Percentiles rank a stretch among this genome's conserved stretches.
phyloP scores from a whole-genome alignment of 2,888 invertebrate species.

The Stenchaetothrips biformis region DNA sequence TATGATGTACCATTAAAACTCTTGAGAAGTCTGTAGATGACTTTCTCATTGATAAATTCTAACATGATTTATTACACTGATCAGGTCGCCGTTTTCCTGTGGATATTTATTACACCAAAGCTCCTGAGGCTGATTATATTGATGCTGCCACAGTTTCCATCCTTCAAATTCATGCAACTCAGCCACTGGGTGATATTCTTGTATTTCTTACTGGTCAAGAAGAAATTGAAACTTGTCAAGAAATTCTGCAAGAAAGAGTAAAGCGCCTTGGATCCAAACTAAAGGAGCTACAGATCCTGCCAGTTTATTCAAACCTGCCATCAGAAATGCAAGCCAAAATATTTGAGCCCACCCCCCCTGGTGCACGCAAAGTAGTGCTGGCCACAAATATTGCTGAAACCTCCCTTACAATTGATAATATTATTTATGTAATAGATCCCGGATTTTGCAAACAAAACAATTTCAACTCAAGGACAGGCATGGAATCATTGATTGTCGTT shows the following conservation, averaged over 20 bases:
- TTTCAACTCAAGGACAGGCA: slow-evolving; percentile 95
- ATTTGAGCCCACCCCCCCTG: slow-evolving; percentile 94
- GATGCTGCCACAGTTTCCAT: slow-evolving; percentile 97
- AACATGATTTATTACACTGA: background rate
- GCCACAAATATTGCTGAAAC: slow-evolving; percentile 99
- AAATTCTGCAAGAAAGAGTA: slow-evolving; percentile 83
- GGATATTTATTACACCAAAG: slow-evolving; percentile 97
- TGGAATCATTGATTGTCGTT: slow-evolving; percentile 98
- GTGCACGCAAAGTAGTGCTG: slow-evolving; percentile 87
- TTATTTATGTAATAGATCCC: slow-evolving; percentile 98
- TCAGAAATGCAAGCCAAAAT: slow-evolving; percentile 99
- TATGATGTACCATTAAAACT: background rate
- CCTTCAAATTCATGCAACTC: slow-evolving; percentile 96
- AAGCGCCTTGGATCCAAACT: slow-evolving; percentile 90
- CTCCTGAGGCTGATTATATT: slow-evolving; percentile 98
- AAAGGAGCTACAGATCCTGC: slow-evolving; percentile 84
- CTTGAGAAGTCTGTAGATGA: background rate
- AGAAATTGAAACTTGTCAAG: slow-evolving; percentile 78
- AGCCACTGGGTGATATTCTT: slow-evolving; percentile 90
- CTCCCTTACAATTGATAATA: slow-evolving; percentile 97
- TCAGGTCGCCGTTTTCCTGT: slow-evolving; percentile 92
- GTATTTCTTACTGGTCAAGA: slow-evolving; percentile 83
- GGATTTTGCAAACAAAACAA: slow-evolving; percentile 99
- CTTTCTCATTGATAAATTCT: background rate
- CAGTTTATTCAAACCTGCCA: slow-evolving; percentile 96